Conservation (phyloP, 2,888 invertebrate species). For the Smittia aterrima region DNA sequence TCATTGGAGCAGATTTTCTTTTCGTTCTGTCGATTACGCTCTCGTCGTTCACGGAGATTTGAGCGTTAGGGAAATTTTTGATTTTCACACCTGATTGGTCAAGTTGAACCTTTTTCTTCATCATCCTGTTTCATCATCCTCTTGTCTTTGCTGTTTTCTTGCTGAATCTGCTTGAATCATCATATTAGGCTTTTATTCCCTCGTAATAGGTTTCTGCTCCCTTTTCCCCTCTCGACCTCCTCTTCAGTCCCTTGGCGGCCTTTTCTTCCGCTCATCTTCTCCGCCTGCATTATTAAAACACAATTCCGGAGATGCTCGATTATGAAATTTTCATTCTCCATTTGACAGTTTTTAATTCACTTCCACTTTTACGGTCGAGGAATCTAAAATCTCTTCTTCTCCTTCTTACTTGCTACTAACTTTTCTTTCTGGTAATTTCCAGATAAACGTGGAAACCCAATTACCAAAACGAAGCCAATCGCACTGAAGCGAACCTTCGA, state of each 20-base stretch:
- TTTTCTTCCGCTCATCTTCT: background rate
- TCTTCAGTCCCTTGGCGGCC: background rate
- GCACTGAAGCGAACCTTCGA: too few species aligned
- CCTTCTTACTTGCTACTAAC: too few species aligned
- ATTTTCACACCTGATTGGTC: constrained; percentile 3
- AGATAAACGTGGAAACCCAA: too few species aligned
- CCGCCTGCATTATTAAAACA: background rate
- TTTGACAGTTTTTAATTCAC: background rate
- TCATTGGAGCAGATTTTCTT: too few species aligned
- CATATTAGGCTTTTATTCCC: background rate
- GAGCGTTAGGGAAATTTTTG: background rate
- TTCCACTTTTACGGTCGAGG: too few species aligned
- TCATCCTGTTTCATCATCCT: too few species aligned
- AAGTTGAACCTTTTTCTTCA: background rate
- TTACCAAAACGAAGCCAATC: too few species aligned
- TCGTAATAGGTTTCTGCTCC: background rate
- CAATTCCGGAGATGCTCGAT: background rate
- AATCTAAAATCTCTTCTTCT: too few species aligned
- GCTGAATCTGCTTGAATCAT: constrained; percentile 8
- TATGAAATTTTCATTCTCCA: background rate
- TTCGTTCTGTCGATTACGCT: too few species aligned
- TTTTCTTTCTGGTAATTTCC: too few species aligned
- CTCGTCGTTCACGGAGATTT: background rate
- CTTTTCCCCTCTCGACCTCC: background rate
- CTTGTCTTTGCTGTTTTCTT: background rate